phyloP scores from a whole-genome alignment of 2,888 invertebrate genomes.

The Hedya salicella region DNA sequence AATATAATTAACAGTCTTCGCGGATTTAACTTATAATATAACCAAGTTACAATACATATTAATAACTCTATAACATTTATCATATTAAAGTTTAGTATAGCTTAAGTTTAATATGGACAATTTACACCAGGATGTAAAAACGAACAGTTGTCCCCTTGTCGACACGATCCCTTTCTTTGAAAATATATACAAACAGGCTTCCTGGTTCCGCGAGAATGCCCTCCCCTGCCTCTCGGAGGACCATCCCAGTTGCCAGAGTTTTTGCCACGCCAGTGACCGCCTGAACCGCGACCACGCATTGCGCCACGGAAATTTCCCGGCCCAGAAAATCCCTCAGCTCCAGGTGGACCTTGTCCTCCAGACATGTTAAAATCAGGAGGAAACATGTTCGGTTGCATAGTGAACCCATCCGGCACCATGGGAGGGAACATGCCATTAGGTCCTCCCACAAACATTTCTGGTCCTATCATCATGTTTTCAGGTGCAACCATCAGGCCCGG shows the following conservation, averaged over 20 bases:
- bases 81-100: not conserved
- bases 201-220: slow-evolving; percentile 81
- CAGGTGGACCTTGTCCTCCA: slow-evolving; percentile 61
- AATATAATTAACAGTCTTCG: slow-evolving; percentile 66
- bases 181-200: slow-evolving; percentile 90
- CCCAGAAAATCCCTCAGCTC: slow-evolving; percentile 50
- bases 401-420: slow-evolving; percentile 72
- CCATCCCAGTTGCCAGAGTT: slow-evolving; percentile 78
- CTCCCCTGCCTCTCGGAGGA: slow-evolving; percentile 76
- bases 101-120: slow-evolving; percentile 75
- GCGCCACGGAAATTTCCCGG: slow-evolving; percentile 82
- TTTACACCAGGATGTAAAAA: slow-evolving; percentile 92
- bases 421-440: slow-evolving; percentile 67
- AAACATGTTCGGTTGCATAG: slow-evolving; percentile 79
- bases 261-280: slow-evolving; percentile 82
- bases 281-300: slow-evolving; percentile 82
- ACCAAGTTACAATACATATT: slow-evolving; percentile 1
- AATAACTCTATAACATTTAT: slow-evolving; percentile 8
- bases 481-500: slow-evolving; percentile 79
- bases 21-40: slow-evolving; percentile 20
- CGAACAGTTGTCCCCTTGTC: slow-evolving; percentile 92
- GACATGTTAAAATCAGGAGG: slow-evolving; percentile 82
- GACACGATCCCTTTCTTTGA: slow-evolving; percentile 91
- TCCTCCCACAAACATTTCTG: slow-evolving; percentile 68
- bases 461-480: slow-evolving; percentile 80